Evolutionary conservation across 2,797 vertebrate species (phyloP), one percentile per base, ranked within the genome.

Genomic region (Phoxinus dragarum): DNA sequence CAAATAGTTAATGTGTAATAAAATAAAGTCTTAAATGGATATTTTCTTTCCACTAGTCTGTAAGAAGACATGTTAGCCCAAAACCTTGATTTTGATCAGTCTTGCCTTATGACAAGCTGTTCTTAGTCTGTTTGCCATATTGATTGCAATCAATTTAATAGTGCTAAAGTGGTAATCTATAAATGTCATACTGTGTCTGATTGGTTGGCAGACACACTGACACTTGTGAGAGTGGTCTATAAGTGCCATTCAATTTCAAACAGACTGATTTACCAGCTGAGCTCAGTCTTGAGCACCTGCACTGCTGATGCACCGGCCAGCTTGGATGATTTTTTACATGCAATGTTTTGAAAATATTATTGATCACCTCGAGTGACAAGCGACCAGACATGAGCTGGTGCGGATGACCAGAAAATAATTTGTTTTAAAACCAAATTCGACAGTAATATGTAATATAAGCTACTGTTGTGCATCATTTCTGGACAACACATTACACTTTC

Each of bases 111-210:
- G 11, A 40, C 52, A 40, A 49, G 52, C 19, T 75, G 54, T 14
- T 44, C 44, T 69, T 40, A 7, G 4, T 81, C n/a, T 59, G 34
- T 82, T 71, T 21, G 6, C 40, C 4, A 16, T 34, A 82, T 74
- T 66, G 42, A 75, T 27, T 49, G 42, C 14, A 75, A 27, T 75
- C 14, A 34, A 38, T 17, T 6, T 21, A 31, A 21, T 36, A 61
- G 17, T n/a, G 56, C n/a, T 47, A 7, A 61, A 40, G 40, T 74
- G 42, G 5, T 77, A 56, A 31, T 68, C 34, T 54, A 34, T 36
- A 34, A 34, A 34, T 52, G 81, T 54, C 73, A 77, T 27, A 27
- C 17, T 84, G 14, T 54, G 61, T 77, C 61, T 77, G 59, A 67
- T 49, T 59, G 42, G 10, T 52, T 21, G 54, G 42, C 11, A 75